Conservation (phyloP, 2,888 invertebrate genomes). For the Napeogenes sylphis region DNA sequence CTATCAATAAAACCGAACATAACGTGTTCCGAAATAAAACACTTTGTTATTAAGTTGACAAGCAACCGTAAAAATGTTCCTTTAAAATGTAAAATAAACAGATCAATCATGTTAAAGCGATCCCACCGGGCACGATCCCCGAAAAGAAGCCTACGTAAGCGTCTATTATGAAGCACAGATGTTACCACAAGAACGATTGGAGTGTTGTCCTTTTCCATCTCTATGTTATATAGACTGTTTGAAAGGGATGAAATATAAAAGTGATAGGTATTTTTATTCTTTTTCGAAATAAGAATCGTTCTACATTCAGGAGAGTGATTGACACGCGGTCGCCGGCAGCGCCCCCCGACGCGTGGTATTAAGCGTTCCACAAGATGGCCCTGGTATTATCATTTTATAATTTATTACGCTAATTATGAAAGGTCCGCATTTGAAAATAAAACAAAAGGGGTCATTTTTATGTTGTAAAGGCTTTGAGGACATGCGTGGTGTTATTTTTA, state of each 20-base stretch:
- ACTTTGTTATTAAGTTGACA: constrained; percentile 78
- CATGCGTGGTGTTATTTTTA: constrained; percentile 66
- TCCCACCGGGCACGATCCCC: constrained; percentile 76
- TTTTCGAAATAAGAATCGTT: constrained; percentile 76
- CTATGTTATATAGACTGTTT: constrained; percentile 34
- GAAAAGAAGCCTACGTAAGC: constrained; percentile 77
- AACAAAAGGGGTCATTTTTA: constrained; percentile 67
- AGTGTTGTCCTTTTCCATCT: constrained; percentile 53
- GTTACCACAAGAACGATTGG: constrained; percentile 70
- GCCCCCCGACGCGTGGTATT: constrained; percentile 68
- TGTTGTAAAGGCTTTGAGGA: constrained; percentile 64
- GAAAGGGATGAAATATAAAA: constrained; percentile 63
- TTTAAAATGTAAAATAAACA: constrained; percentile 79
- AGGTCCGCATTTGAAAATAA: constrained; percentile 72
- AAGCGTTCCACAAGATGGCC: constrained; percentile 73
- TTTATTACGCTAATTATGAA: constrained; percentile 77
- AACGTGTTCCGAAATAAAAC: constrained; percentile 74
- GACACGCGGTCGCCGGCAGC: constrained; percentile 72
- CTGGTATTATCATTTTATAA: constrained; percentile 76
- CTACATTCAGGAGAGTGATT: constrained; percentile 75
- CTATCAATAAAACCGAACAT: constrained; percentile 76
- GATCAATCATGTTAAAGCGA: constrained; percentile 77
- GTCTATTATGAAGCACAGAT: constrained; percentile 76
- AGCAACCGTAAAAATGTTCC: constrained; percentile 77
- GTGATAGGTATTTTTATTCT: constrained; percentile 68